These are phyloP conservation scores for Zoanthus gigantus DNA, from an alignment of 92 coral and sea anemone species.

Conservation along the genomic window DNA sequence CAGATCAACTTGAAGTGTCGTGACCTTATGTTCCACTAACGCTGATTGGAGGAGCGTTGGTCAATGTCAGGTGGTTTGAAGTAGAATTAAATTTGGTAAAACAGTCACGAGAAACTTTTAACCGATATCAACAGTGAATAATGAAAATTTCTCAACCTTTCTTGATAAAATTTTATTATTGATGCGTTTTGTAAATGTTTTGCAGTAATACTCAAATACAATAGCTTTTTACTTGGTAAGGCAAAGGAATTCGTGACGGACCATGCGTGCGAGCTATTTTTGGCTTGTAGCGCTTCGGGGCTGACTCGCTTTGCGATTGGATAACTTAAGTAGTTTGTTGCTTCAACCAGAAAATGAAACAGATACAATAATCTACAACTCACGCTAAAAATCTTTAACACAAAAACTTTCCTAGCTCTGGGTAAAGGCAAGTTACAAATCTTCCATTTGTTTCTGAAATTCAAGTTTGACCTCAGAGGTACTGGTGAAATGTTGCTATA, in stretches of 20 bases:
- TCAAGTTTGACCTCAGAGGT: too few relatives aligned
- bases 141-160: background rate
- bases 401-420: too few relatives aligned
- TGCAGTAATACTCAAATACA: background rate
- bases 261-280: background rate
- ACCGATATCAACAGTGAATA: background rate
- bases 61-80: slow-evolving; percentile 2
- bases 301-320: slow-evolving; percentile 10
- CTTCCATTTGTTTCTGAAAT: too few relatives aligned
- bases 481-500: too few relatives aligned
- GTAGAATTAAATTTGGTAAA: slow-evolving; percentile 2
- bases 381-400: background rate
- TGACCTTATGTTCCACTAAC: background rate
- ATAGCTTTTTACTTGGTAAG: background rate
- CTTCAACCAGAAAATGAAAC: background rate
- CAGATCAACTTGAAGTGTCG: slow-evolving; percentile 15
- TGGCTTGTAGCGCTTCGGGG: slow-evolving; percentile 10
- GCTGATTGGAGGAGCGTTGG: slow-evolving; percentile 4
- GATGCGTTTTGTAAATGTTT: background rate
- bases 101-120: slow-evolving; percentile 10
- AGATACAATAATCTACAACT: background rate
- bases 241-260: slow-evolving; percentile 5
- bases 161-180: background rate
- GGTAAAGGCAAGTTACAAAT: too few relatives aligned
- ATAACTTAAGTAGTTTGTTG: background rate